Percentiles rank a stretch among this genome's conserved stretches.
Evolutionary conservation across 2,113 vertebrate genomes (phyloP).

Genomic region (Eolophus roseicapilla): DNA sequence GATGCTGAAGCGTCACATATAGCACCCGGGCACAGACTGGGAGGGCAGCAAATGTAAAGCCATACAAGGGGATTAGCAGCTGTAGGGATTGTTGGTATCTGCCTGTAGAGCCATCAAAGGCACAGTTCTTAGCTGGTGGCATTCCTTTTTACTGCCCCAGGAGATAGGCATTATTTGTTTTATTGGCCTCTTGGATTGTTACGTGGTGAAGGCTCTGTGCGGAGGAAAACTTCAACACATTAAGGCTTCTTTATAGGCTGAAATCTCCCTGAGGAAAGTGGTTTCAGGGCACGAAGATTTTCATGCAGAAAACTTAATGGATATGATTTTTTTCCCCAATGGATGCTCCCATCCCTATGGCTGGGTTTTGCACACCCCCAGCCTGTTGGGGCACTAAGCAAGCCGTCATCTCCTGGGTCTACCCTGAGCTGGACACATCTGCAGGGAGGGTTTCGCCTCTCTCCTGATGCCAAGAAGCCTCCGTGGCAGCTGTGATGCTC

Average conservation of each 20-base stretch:
- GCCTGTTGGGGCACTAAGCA: not conserved
- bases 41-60: not conserved
- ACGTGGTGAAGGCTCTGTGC: not conserved
- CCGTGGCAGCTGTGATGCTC: slow-evolving; percentile 17
- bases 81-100: not conserved
- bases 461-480: not conserved
- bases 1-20: rapidly evolving
- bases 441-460: not conserved
- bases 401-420: not conserved
- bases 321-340: not conserved
- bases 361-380: not conserved
- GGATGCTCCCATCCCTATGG: not conserved
- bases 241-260: not conserved
- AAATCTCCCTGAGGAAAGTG: not conserved
- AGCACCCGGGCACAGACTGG: not conserved
- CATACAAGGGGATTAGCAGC: not conserved
- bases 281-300: not conserved
- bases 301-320: not conserved
- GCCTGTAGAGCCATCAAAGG: slow-evolving; percentile 16
- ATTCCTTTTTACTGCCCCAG: not conserved
- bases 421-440: not conserved
- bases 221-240: not conserved
- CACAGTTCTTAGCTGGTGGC: slow-evolving; percentile 1
- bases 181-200: slow-evolving; percentile 9
- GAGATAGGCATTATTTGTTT: slow-evolving; percentile 30